A percentile compares a stretch with the other conserved stretches of the same genome.
These are phyloP conservation scores for Drosophila histrio DNA, from an alignment of 2,888 invertebrate genomes.

Conservation along the genomic window DNA sequence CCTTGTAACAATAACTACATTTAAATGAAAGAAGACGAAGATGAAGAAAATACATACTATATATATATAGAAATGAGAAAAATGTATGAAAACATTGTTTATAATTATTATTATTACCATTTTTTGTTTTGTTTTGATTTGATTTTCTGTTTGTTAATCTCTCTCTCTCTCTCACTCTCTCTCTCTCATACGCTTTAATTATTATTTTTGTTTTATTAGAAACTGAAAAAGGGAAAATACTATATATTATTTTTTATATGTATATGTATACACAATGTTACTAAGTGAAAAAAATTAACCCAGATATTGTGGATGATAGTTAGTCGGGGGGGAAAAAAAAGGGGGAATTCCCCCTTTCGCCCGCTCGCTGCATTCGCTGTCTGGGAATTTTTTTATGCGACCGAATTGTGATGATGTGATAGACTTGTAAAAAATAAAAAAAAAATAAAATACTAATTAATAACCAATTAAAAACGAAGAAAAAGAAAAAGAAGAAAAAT, in stretches of 20 bases:
- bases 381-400: slow-evolving; percentile 69
- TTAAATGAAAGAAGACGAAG: slow-evolving; percentile 17
- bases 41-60: slow-evolving; percentile 37
- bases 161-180: too few species aligned
- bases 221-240: slow-evolving; percentile 52
- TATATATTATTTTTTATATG: slow-evolving; percentile 64
- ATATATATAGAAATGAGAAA: slow-evolving; percentile 11
- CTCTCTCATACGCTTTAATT: slow-evolving; percentile 40
- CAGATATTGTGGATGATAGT: too few species aligned
- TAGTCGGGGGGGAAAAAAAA: too few species aligned
- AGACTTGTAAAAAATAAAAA: slow-evolving; percentile 82
- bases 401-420: slow-evolving; percentile 84
- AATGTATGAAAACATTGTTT: slow-evolving; percentile 25
- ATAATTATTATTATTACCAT: slow-evolving; percentile 17
- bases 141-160: slow-evolving; percentile 32
- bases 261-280: slow-evolving; percentile 75
- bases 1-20: slow-evolving; percentile 58
- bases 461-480: slow-evolving; percentile 56
- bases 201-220: slow-evolving; percentile 34
- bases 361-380: slow-evolving; percentile 7
- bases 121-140: slow-evolving; percentile 20
- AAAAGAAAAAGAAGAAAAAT: slow-evolving; percentile 30
- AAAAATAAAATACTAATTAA: slow-evolving; percentile 77
- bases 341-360: too few species aligned
- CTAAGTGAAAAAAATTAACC: slow-evolving; percentile 53